Evolutionary conservation across 2,888 invertebrate genomes (phyloP).

Genomic region (Hirudinaria manillensis): DNA sequence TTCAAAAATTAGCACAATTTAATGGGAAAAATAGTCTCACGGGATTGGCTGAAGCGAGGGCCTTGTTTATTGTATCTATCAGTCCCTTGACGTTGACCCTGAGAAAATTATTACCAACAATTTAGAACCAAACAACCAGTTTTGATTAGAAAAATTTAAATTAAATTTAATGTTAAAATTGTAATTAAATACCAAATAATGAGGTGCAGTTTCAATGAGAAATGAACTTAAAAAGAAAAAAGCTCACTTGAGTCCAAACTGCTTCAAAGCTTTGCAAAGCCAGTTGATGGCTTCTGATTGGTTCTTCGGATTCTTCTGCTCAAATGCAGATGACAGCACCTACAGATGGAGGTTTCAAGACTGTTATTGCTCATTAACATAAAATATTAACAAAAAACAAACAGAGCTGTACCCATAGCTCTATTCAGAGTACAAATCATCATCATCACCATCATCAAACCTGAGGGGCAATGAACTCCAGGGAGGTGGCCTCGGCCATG

Average conservation of each 20-base stretch:
- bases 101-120: slow-evolving; percentile 32
- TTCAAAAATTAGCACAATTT: too few species aligned
- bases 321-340: slow-evolving; percentile 64
- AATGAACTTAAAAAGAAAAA: not conserved
- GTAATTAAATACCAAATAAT: too few species aligned
- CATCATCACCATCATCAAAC: slow-evolving; percentile 37
- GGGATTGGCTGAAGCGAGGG: slow-evolving; percentile 76
- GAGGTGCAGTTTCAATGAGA: too few species aligned
- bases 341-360: not conserved
- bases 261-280: slow-evolving; percentile 71
- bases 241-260: slow-evolving; percentile 75
- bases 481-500: slow-evolving; percentile 71
- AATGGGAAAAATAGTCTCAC: slow-evolving; percentile 43
- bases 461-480: slow-evolving; percentile 69
- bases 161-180: too few species aligned
- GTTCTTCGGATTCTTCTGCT: slow-evolving; percentile 83
- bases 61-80: slow-evolving; percentile 64
- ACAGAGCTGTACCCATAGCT: not conserved
- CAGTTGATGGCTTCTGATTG: slow-evolving; percentile 78
- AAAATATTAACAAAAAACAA: not conserved
- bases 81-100: slow-evolving; percentile 50
- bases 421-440: not conserved
- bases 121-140: too few species aligned
- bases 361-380: not conserved
- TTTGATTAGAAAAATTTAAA: not conserved